Evolutionary conservation across 2,888 invertebrate species (phyloP).

Genomic region (Andrena praecox): DNA sequence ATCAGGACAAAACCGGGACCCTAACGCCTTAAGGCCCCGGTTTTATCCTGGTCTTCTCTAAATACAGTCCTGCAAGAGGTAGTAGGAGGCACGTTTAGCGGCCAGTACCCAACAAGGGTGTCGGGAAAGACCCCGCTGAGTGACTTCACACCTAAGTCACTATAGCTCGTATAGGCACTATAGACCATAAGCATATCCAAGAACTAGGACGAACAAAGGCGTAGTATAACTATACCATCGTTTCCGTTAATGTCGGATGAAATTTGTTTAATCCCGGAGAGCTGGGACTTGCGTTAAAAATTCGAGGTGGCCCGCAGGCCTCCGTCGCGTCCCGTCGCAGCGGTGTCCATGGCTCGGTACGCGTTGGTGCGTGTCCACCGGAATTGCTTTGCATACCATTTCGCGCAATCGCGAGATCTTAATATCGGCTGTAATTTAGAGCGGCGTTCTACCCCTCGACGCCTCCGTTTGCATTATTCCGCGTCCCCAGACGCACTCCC

Average conservation of each 20-base stretch:
- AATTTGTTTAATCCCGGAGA: neutral
- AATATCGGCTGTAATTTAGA: constrained; percentile 84
- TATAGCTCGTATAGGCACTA: too few species aligned
- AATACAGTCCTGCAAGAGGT: too few species aligned
- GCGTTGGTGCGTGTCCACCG: constrained; percentile 63
- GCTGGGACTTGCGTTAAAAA: neutral
- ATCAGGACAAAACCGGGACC: too few species aligned
- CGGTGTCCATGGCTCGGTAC: neutral
- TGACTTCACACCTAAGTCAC: too few species aligned
- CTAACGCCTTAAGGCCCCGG: too few species aligned
- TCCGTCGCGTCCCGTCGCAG: constrained; percentile 22
- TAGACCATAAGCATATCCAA: too few species aligned
- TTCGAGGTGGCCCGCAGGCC: constrained; percentile 23
- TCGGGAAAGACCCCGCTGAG: too few species aligned
- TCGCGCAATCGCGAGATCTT: constrained; percentile 84
- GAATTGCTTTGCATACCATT: constrained; percentile 84
- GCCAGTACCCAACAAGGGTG: too few species aligned
- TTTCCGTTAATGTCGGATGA: neutral
- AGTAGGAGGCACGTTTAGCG: too few species aligned
- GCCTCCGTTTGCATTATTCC: constrained; percentile 51
- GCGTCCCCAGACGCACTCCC: constrained; percentile 24
- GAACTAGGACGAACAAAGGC: too few species aligned
- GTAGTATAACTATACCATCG: too few species aligned
- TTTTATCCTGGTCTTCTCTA: too few species aligned
- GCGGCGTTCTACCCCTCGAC: constrained; percentile 35